Evolutionary conservation across 1,140 invertebrate species (phyloP), one percentile per base, ranked within the genome.

Genomic region (Drosophila tani): DNA sequence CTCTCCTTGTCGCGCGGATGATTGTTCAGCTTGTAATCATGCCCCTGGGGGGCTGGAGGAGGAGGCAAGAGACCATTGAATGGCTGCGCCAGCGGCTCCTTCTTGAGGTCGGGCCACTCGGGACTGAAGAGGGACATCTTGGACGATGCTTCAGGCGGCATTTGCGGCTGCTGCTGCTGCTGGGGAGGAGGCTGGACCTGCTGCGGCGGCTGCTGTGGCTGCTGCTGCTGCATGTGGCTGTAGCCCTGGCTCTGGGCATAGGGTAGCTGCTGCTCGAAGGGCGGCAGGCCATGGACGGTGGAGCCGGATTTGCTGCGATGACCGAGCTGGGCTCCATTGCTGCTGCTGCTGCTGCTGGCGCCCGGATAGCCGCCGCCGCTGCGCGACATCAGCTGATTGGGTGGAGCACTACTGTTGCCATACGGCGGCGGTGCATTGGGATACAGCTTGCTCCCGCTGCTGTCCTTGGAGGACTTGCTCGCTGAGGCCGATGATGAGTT

Each of bases 91-190:
- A 69, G 14, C 1, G 81, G 46, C 14, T 91, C 91, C 51, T 78
- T 71, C 56, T 92, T 92, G 5, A 88, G 77, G 27, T 92, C 90
- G 15, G 65, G 83, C 87, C 87, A 92, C 35, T 92, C 92, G 11
- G 92, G 92, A 63, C 92, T 93, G 40, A 93, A 93, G 38, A 93
- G 66, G 1, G 92, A 93, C 17, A 90, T 81, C 53, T 88, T 79
- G 43, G 50, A 64, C 46, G 55, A 11, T 12, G 79, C 62, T 3
- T 76, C 79, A 8, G 43, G 40, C 8, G 62, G 53, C 17, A 74
- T 53, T 41, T 74, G 73, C 38, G 56, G 49, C 46, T 81, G 71
- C 35, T 59, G 49, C 46, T 81, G 71, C 35, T 60, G 70, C 12
- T 51, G 56, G 3, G 5, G 56, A n/a, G 53, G 53, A 11, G 53